Conservation (phyloP, 2,797 vertebrate species). For the Poecilia wingei region DNA sequence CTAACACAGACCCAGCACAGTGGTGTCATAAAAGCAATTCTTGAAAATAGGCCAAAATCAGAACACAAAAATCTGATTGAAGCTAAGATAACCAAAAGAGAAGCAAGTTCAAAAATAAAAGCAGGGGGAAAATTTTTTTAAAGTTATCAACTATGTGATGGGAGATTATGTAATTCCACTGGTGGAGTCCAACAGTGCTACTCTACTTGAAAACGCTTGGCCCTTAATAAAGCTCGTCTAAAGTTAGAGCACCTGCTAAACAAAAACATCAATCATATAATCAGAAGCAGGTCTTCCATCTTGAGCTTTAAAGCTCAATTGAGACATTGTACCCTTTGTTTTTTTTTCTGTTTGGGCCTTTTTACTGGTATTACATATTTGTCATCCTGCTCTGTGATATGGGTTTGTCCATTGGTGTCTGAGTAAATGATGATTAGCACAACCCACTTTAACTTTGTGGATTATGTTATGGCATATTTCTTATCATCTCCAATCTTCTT, state of each 20-base stretch:
- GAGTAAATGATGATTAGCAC: conserved; percentile 47
- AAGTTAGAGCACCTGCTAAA: too few relatives aligned
- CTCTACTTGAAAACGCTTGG: too few relatives aligned
- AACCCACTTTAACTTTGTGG: conserved; percentile 16
- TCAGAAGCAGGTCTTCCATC: too few relatives aligned
- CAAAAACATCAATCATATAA: too few relatives aligned
- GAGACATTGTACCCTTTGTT: neutral
- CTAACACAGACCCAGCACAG: conserved; percentile 10
- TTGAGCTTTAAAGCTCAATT: conserved; percentile 30
- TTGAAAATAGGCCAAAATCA: neutral
- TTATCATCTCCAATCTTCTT: conserved; percentile 43
- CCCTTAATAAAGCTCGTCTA: too few relatives aligned
- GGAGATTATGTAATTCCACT: neutral
- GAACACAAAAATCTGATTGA: neutral
- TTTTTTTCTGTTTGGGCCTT: conserved; percentile 2
- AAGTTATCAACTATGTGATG: neutral
- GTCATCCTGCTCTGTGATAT: conserved; percentile 12
- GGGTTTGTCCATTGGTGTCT: conserved; percentile 2
- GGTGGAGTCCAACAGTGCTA: too few relatives aligned
- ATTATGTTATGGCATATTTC: conserved; percentile 17
- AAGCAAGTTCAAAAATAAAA: neutral
- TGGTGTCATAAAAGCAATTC: neutral
- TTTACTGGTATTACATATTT: conserved; percentile 8
- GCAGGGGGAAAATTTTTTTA: neutral
- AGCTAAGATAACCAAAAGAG: neutral